phyloP scores from a whole-genome alignment of 2,113 vertebrate species.

The Origma solitaria region DNA sequence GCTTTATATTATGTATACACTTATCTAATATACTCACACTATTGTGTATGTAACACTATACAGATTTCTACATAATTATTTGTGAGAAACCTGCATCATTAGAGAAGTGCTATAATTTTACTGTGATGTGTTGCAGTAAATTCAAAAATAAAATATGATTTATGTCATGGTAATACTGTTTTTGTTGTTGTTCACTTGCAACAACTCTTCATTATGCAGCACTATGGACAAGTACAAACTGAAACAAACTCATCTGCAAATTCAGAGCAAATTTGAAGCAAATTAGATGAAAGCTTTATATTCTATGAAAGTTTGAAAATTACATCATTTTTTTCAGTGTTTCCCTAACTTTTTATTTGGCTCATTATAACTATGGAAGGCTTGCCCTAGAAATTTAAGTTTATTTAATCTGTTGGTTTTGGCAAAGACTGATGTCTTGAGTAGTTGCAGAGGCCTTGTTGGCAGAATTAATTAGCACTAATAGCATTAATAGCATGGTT shows the following conservation, averaged over 20 bases:
- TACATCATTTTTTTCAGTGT: not conserved
- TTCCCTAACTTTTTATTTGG: not conserved
- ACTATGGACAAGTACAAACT: not conserved
- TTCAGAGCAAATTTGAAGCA: not conserved
- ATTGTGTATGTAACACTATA: not conserved
- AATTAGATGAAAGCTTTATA: not conserved
- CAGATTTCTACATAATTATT: not conserved
- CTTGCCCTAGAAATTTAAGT: not conserved
- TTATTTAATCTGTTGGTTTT: constrained; percentile 38
- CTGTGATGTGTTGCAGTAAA: not conserved
- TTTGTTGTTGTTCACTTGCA: not conserved
- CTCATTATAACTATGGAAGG: not conserved
- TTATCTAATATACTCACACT: not conserved
- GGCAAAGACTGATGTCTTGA: constrained; percentile 13
- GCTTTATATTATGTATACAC: not conserved
- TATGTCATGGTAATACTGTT: not conserved
- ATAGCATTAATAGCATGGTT: constrained; percentile 38
- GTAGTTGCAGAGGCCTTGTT: not conserved
- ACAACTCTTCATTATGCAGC: not conserved
- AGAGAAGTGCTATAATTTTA: not conserved
- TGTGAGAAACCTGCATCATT: not conserved
- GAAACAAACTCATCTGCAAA: not conserved
- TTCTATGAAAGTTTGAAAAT: not conserved
- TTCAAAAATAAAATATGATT: not conserved
- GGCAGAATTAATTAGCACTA: constrained; percentile 52